Conservation (phyloP, 2,888 invertebrate species). For the Elmis aenea region DNA sequence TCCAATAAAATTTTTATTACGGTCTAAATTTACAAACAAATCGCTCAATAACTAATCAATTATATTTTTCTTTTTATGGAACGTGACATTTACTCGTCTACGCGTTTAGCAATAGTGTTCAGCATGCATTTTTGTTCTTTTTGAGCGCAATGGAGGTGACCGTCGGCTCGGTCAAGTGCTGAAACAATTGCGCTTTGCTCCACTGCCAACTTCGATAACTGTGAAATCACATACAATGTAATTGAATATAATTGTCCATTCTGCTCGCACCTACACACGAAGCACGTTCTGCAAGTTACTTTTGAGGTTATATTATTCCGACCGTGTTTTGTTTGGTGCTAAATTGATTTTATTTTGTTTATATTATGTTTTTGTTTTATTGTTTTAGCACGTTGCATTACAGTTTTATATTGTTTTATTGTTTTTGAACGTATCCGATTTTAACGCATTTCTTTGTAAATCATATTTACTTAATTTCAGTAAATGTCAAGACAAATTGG, state of each 20-base stretch:
- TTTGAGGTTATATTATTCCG: constrained; percentile 14
- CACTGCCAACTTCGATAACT: constrained; percentile 28
- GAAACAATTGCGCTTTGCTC: too few species aligned
- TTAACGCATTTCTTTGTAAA: too few species aligned
- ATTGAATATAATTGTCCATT: constrained; percentile 29
- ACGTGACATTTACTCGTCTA: constrained; percentile 21
- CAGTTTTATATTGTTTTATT: too few species aligned
- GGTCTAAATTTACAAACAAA: constrained; percentile 13
- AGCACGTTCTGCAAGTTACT: constrained; percentile 31
- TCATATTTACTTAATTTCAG: too few species aligned
- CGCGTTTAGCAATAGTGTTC: constrained; percentile 16
- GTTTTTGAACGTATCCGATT: too few species aligned
- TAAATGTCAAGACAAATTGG: too few species aligned
- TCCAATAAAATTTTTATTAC: constrained; percentile 5
- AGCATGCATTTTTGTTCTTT: constrained; percentile 4
- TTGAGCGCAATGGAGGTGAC: constrained; percentile 8
- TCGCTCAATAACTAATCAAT: constrained; percentile 19
- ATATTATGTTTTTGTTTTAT: constrained; percentile 19
- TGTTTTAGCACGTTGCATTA: constrained; percentile 29
- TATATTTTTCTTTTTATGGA: constrained; percentile 13
- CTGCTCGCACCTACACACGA: constrained; percentile 22
- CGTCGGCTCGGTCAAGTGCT: too few species aligned
- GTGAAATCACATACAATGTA: constrained; percentile 37
- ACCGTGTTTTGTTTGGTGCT: constrained; percentile 5
- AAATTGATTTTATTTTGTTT: constrained; percentile 15